A percentile compares a stretch with the other conserved stretches of the same genome.
These are phyloP conservation scores for Charina bottae DNA, from an alignment of 2,113 vertebrate genomes.

Conservation along the genomic window DNA sequence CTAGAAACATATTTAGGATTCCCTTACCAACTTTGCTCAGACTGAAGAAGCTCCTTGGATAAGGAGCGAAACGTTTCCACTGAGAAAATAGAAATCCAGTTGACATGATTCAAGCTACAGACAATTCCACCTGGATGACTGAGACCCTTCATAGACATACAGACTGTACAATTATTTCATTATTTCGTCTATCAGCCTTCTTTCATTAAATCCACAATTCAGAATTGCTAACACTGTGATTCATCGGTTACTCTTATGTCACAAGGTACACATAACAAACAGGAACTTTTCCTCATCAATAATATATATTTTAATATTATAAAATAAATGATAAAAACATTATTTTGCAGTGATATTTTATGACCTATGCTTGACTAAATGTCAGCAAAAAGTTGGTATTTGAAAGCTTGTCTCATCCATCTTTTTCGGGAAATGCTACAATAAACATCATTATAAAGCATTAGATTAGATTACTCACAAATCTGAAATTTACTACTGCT, in stretches of 20 bases:
- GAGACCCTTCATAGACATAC: too few species aligned
- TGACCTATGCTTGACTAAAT: conserved; percentile 72
- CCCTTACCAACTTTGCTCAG: too few species aligned
- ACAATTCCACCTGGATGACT: too few species aligned
- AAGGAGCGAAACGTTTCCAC: too few species aligned
- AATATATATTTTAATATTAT: conserved; percentile 57
- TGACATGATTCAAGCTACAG: too few species aligned
- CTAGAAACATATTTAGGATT: too few species aligned
- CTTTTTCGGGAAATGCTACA: conserved; percentile 62
- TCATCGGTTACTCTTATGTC: conserved; percentile 9
- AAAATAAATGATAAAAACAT: conserved; percentile 60
- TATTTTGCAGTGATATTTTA: conserved; percentile 65
- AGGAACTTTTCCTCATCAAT: conserved; percentile 39
- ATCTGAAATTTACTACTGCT: conserved; percentile 23
- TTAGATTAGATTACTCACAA: conserved; percentile 64
- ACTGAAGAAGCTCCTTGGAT: too few species aligned
- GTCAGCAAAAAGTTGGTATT: conserved; percentile 68
- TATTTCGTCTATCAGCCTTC: not conserved
- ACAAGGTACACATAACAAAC: not conserved
- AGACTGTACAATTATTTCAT: not conserved
- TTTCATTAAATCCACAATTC: not conserved
- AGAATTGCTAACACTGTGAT: not conserved
- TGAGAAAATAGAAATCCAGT: too few species aligned
- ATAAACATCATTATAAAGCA: conserved; percentile 67
- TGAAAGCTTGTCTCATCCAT: conserved; percentile 61